phyloP scores from a whole-genome alignment of 2,113 vertebrate species.

The Sinocyclocheilus maitianheensis region DNA sequence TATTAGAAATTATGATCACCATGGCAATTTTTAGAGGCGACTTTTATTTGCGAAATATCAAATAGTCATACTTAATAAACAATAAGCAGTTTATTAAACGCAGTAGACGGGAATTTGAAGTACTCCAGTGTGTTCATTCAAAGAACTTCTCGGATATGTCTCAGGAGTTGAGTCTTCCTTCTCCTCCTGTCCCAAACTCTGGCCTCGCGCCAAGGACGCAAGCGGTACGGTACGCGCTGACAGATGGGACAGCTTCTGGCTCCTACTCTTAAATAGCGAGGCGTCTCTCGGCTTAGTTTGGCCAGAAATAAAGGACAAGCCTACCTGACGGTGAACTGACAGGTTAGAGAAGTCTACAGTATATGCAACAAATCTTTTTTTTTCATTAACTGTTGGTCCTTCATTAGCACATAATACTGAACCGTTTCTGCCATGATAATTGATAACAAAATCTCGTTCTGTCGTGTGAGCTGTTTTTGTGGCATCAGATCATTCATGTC shows the following conservation, averaged over 20 bases:
- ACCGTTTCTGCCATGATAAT: neutral
- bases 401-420: neutral
- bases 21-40: neutral
- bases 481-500: too few relatives aligned
- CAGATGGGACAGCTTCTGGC: constrained; percentile 66
- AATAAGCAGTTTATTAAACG: neutral
- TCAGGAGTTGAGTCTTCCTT: neutral
- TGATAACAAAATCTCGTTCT: neutral
- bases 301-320: neutral
- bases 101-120: neutral
- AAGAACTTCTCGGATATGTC: neutral
- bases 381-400: neutral
- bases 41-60: neutral
- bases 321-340: neutral
- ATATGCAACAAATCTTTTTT: neutral
- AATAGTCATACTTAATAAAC: neutral
- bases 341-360: neutral
- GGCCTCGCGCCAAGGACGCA: constrained; percentile 64
- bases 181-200: constrained; percentile 11
- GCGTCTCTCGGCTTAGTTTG: neutral
- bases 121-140: neutral
- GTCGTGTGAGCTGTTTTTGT: too few relatives aligned
- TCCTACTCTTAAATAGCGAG: constrained; percentile 7
- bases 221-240: constrained; percentile 61
- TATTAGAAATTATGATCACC: neutral